These are phyloP conservation scores for Rambutsinella grinnellia DNA, from an alignment of 2,888 invertebrate species.

Conservation along the genomic window DNA sequence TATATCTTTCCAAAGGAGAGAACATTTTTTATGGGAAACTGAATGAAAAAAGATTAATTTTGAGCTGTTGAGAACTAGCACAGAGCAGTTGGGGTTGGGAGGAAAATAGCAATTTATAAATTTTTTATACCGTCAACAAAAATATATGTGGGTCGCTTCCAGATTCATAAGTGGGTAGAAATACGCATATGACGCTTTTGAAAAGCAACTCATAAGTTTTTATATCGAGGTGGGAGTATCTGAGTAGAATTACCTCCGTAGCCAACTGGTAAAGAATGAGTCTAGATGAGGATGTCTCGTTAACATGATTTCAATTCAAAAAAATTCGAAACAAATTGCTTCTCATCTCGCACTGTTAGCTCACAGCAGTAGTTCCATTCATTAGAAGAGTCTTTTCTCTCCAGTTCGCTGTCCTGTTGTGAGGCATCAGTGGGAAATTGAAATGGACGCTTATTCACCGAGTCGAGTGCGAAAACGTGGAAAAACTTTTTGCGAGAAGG, in stretches of 20 bases:
- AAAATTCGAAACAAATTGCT: constrained; percentile 27
- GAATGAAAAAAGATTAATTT: neutral
- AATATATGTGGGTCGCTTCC: neutral
- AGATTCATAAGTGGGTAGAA: neutral
- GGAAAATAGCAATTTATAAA: neutral
- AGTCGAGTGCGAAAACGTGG: neutral
- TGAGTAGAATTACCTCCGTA: no score
- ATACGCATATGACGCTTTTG: no score
- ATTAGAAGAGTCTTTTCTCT: neutral
- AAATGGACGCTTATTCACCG: neutral
- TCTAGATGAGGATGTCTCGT: neutral
- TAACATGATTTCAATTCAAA: constrained; percentile 21
- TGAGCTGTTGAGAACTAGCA: neutral
- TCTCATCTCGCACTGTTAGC: neutral
- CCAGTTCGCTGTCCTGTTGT: neutral
- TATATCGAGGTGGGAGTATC: no score
- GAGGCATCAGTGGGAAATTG: neutral
- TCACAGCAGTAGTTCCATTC: neutral
- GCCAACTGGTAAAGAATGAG: no score
- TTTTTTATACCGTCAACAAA: neutral
- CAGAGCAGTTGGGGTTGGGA: neutral
- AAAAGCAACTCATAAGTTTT: no score
- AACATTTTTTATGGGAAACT: neutral
- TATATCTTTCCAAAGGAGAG: neutral
- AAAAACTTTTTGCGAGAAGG: neutral